These are phyloP conservation scores for Callionymus lyra DNA, from an alignment of 2,113 vertebrate species.

Conservation along the genomic window DNA sequence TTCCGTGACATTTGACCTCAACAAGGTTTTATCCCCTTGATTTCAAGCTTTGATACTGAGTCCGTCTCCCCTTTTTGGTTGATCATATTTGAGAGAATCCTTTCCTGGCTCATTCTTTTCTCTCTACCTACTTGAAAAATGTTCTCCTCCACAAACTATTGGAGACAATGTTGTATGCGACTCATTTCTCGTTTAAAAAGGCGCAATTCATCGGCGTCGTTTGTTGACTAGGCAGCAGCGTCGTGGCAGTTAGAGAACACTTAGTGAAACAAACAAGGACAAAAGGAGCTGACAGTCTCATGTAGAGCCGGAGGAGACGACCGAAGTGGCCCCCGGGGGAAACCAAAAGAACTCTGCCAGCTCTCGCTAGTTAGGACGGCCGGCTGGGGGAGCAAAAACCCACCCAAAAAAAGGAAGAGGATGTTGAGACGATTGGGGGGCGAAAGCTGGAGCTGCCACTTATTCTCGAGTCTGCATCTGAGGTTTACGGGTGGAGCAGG, in stretches of 20 bases:
- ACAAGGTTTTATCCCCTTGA: too few species aligned
- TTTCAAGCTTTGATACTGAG: too few species aligned
- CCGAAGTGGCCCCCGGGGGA: slow-evolving; percentile 23
- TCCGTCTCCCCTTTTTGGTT: too few species aligned
- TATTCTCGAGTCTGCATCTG: background rate
- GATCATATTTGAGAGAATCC: too few species aligned
- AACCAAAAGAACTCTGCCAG: slow-evolving; percentile 16
- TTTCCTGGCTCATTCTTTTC: too few species aligned
- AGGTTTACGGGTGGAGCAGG: slow-evolving; percentile 5
- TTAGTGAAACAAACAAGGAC: slow-evolving; percentile 27
- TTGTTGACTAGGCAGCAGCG: slow-evolving; percentile 2
- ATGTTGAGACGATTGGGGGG: slow-evolving; percentile 28
- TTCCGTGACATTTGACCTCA: too few species aligned
- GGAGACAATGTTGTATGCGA: too few species aligned
- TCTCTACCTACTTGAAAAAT: too few species aligned
- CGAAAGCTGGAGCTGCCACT: slow-evolving; percentile 20
- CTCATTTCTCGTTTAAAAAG: too few species aligned
- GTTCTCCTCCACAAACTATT: too few species aligned
- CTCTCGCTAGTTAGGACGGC: too few species aligned
- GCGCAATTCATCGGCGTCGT: background rate
- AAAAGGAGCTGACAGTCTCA: slow-evolving; percentile 21
- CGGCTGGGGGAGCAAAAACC: slow-evolving; percentile 29
- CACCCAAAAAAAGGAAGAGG: slow-evolving; percentile 25
- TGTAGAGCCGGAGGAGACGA: slow-evolving; percentile 16
- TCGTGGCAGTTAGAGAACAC: slow-evolving; percentile 18